Evolutionary conservation across 1,140 invertebrate genomes (phyloP).

Genomic region (Zaprionus lachaisei): DNA sequence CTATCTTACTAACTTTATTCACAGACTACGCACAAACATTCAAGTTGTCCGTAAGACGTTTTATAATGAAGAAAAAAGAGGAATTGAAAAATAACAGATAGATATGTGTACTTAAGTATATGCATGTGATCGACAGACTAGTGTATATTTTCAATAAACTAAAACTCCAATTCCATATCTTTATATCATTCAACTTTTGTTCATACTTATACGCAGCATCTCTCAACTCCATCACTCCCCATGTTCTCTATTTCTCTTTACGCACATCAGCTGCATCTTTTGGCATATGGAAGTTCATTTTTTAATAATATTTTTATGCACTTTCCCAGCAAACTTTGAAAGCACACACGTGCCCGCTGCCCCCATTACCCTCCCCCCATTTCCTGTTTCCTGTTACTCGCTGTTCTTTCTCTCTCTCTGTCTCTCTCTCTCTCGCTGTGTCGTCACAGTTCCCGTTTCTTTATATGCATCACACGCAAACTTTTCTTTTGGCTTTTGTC

Average conservation of each 20-base stretch:
- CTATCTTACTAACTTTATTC: background rate
- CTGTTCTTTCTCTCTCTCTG: conserved; percentile 10
- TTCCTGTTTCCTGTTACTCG: conserved; percentile 13
- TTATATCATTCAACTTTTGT: background rate
- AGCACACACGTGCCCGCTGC: background rate
- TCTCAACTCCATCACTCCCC: background rate
- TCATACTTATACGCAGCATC: background rate
- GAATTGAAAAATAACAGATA: background rate
- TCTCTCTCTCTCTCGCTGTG: background rate
- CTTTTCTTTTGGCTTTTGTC: conserved; percentile 59
- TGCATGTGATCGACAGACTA: too few species aligned
- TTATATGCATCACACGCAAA: conserved; percentile 68
- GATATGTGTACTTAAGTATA: too few species aligned
- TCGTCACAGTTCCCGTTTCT: conserved; percentile 27
- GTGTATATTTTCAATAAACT: background rate
- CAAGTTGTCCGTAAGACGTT: too few species aligned
- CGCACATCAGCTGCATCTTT: conserved; percentile 22
- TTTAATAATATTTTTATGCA: conserved; percentile 64
- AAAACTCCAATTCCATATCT: background rate
- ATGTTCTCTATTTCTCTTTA: background rate
- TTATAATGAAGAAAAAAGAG: too few species aligned
- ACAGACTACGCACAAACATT: too few species aligned
- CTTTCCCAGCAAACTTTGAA: conserved; percentile 37
- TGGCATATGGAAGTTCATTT: conserved; percentile 28
- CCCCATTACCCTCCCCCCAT: background rate